Evolutionary conservation across 2,113 vertebrate genomes (phyloP), one percentile per base, ranked within the genome.

Genomic region (Pachycephala philippinensis): DNA sequence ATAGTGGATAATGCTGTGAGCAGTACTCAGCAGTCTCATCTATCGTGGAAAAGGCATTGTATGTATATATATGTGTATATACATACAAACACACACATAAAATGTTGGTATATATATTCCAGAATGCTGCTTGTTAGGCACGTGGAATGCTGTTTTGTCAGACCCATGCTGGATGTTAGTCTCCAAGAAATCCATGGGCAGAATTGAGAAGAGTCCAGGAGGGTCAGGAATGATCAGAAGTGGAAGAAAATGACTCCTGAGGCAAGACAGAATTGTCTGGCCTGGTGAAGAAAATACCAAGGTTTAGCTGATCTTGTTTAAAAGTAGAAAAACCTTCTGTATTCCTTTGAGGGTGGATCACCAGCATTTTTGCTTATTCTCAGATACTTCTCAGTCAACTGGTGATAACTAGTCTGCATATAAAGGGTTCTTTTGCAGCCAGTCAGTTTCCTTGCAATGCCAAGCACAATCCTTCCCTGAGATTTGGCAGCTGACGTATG

Each of bases 121-220:
- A 15, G 23, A 69, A 69, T 33, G 13, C 17, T 69, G 19, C 19
- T 44, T 68, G 0, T 49, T 53, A 66, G 26, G 31, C 28, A 54
- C 0, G 2, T 57, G 13, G 49, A 81, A 64, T 42, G 2, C 2
- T 77, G 19, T n/a, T 53, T 26, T 81, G 8, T 78, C 28, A 66
- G 64, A 63, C 7, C 17, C 0, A 0, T 74, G 42, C 14, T 77
- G 50, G 2, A 8, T n/a, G 6, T 49, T 81, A 45, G 7, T 49
- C 5, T 78, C 21, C 39, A 75, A 54, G 50, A 64, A 74, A 74
- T 28, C 20, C 7, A 31, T 11, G 4, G 18, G 3, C 13, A 5
- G 3, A 86, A 65, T 13, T 18, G 4, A 72, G 9, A 19, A 33
- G 11, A 81, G 45, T 70, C 16, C 24, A 39, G 15, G 54, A 81